phyloP scores from a whole-genome alignment of 2,113 vertebrate species.

The Nicator chloris region DNA sequence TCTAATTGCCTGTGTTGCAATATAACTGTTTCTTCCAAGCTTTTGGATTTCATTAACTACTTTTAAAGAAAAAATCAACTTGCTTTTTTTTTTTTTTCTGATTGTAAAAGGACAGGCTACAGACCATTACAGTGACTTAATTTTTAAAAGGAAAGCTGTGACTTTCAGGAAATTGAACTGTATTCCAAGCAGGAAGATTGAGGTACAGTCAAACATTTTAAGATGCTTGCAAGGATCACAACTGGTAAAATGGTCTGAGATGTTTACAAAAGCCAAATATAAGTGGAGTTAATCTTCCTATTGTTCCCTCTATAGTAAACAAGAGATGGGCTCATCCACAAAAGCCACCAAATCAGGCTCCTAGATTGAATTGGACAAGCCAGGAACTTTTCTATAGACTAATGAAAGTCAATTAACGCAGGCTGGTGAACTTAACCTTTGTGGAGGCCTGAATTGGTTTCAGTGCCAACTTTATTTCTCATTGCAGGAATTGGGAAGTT shows the following conservation, averaged over 20 bases:
- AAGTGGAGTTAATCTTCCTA: neutral
- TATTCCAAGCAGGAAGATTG: neutral
- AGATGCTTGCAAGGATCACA: neutral
- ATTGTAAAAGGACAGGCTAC: neutral
- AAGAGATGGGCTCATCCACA: neutral
- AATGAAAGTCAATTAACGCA: neutral
- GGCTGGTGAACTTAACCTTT: neutral
- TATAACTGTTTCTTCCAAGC: neutral
- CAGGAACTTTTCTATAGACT: neutral
- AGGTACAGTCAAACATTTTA: neutral
- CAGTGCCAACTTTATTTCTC: neutral
- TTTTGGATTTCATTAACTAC: slow-evolving; percentile 20
- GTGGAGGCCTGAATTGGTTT: neutral
- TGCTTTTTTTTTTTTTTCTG: neutral
- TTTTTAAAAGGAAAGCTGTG: neutral
- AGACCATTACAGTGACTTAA: neutral
- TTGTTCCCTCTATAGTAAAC: neutral
- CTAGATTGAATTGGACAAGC: neutral
- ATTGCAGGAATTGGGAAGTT: neutral
- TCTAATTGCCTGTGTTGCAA: neutral
- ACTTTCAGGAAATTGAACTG: neutral
- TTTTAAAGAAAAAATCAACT: slow-evolving; percentile 5
- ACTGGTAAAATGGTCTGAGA: neutral
- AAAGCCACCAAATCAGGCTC: neutral
- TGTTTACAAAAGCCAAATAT: neutral